Evolutionary conservation across 1,140 invertebrate species (phyloP).

Genomic region (Aphaenogaster ashmeadi): DNA sequence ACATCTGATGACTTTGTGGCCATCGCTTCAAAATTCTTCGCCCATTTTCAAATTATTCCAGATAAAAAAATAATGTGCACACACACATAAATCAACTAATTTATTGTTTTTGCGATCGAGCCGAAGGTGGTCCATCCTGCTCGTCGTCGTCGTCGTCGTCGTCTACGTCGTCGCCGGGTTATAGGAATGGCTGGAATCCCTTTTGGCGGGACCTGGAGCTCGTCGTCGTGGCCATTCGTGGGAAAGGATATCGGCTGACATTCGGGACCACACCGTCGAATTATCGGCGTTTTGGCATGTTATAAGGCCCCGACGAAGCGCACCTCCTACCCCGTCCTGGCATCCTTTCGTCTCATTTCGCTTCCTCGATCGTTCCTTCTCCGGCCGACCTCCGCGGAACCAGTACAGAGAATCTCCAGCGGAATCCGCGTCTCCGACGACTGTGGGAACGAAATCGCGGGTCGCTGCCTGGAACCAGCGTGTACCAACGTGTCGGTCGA

Average conservation of each 20-base stretch:
- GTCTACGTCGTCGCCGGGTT: slow-evolving; percentile 54
- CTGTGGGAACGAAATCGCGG: slow-evolving; percentile 84
- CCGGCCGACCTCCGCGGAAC: slow-evolving; percentile 35
- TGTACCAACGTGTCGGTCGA: slow-evolving; percentile 80
- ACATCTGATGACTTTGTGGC: not conserved
- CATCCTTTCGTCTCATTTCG: slow-evolving; percentile 18
- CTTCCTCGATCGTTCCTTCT: slow-evolving; percentile 43
- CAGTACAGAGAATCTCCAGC: slow-evolving; percentile 76
- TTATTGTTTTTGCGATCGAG: slow-evolving; percentile 85
- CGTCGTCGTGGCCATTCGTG: slow-evolving; percentile 80
- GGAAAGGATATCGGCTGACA: slow-evolving; percentile 84
- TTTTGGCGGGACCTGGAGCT: slow-evolving; percentile 79
- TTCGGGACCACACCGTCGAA: slow-evolving; percentile 86
- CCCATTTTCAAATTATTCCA: slow-evolving; percentile 76
- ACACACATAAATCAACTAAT: slow-evolving; percentile 85
- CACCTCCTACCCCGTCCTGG: slow-evolving; percentile 57
- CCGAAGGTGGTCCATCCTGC: slow-evolving; percentile 44
- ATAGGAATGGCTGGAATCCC: slow-evolving; percentile 84
- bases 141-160: slow-evolving; percentile 45
- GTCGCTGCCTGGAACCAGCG: slow-evolving; percentile 74
- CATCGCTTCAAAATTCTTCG: slow-evolving; percentile 52
- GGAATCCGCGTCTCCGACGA: slow-evolving; percentile 83
- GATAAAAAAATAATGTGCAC: slow-evolving; percentile 77
- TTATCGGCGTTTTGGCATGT: slow-evolving; percentile 87
- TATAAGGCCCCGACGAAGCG: slow-evolving; percentile 80